These are phyloP conservation scores for Drosophila picticornis DNA, from an alignment of 2,888 invertebrate genomes.

Conservation along the genomic window DNA sequence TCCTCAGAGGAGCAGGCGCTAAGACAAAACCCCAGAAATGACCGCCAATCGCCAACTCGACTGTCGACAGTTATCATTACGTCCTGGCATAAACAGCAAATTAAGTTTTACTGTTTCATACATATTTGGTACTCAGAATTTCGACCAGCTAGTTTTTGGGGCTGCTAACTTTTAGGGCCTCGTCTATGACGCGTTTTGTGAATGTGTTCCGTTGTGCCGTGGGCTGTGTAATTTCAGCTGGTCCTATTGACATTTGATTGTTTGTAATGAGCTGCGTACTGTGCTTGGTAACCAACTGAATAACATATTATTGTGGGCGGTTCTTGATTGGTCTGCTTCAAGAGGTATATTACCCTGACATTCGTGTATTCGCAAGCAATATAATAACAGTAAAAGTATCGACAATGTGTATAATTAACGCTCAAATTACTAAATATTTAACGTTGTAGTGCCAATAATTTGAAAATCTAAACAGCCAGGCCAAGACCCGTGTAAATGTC, in stretches of 20 bases:
- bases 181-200: conserved; percentile 7
- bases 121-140: conserved; percentile 57
- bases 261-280: conserved; percentile 62
- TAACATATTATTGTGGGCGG: conserved; percentile 38
- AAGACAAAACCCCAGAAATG: conserved; percentile 32
- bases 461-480: background rate
- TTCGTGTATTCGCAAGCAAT: background rate
- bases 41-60: conserved; percentile 25
- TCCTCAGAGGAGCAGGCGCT: conserved; percentile 54
- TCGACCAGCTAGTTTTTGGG: conserved; percentile 33
- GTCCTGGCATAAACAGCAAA: conserved; percentile 71
- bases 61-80: conserved; percentile 74
- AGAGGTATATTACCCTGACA: background rate
- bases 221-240: conserved; percentile 50
- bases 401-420: background rate
- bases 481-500: background rate
- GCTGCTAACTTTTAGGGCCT: conserved; percentile 33
- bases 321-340: conserved; percentile 18
- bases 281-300: conserved; percentile 38
- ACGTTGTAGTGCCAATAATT: background rate
- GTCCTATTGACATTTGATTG: conserved; percentile 70
- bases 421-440: background rate
- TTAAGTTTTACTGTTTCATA: conserved; percentile 76
- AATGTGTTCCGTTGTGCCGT: conserved; percentile 21
- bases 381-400: background rate